These are phyloP conservation scores for Sinocyclocheilus anshuiensis DNA, from an alignment of 2,113 vertebrate species.

Conservation along the genomic window DNA sequence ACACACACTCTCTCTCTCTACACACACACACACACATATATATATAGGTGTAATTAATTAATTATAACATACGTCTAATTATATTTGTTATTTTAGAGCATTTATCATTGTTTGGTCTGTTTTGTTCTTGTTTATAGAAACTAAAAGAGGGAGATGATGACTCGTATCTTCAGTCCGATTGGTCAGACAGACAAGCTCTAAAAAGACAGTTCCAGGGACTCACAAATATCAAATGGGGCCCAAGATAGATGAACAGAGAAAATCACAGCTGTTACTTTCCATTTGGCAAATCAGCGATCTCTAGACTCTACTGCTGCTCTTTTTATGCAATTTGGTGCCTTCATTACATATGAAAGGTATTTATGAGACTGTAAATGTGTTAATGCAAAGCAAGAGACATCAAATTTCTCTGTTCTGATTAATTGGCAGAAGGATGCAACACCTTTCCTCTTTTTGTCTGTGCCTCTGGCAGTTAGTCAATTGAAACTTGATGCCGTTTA, in stretches of 20 bases:
- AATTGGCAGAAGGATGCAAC: conserved; percentile 78
- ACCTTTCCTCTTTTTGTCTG: conserved; percentile 94
- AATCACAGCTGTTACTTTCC: background rate
- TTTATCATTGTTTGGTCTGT: background rate
- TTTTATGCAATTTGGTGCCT: conserved; percentile 1
- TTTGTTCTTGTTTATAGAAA: conserved; percentile 76
- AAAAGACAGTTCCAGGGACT: conserved; percentile 97
- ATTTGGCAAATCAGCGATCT: background rate
- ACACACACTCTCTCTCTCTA: too few species aligned
- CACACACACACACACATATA: too few species aligned
- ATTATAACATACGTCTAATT: background rate
- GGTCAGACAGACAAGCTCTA: conserved; percentile 88
- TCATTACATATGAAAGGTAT: background rate
- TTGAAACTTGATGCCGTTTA: conserved; percentile 44
- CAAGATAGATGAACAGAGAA: conserved; percentile 72
- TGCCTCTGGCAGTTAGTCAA: conserved; percentile 56
- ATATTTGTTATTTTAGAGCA: too few species aligned
- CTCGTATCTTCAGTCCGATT: conserved; percentile 83
- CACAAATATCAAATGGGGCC: conserved; percentile 92
- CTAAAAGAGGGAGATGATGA: conserved; percentile 88
- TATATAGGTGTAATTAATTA: too few species aligned
- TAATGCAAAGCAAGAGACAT: background rate
- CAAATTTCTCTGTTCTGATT: background rate
- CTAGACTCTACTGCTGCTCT: background rate
- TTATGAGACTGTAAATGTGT: background rate